phyloP scores from a whole-genome alignment of 2,797 vertebrate genomes.

The Phataginus tetradactyla region DNA sequence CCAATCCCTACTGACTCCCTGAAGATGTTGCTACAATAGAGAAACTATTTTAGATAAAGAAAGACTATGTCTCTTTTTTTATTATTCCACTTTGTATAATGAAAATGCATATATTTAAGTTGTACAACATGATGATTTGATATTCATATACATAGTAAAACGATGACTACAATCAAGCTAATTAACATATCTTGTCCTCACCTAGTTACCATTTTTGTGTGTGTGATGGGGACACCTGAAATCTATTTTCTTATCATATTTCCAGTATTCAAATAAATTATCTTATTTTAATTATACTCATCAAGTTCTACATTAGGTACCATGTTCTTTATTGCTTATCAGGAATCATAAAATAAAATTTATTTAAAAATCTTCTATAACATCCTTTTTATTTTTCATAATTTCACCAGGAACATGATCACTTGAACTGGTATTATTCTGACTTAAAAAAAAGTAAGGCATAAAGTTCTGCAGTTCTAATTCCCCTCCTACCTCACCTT shows the following conservation, averaged over 20 bases:
- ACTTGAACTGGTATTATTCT: neutral
- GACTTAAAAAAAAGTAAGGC: neutral
- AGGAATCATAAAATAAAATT: neutral
- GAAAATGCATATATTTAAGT: neutral
- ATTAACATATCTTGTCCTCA: neutral
- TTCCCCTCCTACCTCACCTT: neutral
- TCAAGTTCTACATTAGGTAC: neutral
- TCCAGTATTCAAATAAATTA: neutral
- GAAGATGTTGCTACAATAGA: neutral
- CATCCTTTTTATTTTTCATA: neutral
- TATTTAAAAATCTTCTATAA: neutral
- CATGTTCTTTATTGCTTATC: neutral
- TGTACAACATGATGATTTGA: neutral
- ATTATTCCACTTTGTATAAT: constrained; percentile 4
- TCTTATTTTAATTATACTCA: neutral
- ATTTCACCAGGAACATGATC: neutral
- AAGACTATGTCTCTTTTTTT: neutral
- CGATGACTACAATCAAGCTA: neutral
- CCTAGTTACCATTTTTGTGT: neutral
- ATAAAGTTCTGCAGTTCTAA: neutral
- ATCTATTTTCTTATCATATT: neutral
- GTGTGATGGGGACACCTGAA: neutral
- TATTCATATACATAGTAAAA: neutral
- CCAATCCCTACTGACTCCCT: neutral
- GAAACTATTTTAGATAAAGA: neutral